Evolutionary conservation across 2,797 vertebrate genomes (phyloP), one percentile per base, ranked within the genome.

Genomic region (Pantherophis alleghaniensis): DNA sequence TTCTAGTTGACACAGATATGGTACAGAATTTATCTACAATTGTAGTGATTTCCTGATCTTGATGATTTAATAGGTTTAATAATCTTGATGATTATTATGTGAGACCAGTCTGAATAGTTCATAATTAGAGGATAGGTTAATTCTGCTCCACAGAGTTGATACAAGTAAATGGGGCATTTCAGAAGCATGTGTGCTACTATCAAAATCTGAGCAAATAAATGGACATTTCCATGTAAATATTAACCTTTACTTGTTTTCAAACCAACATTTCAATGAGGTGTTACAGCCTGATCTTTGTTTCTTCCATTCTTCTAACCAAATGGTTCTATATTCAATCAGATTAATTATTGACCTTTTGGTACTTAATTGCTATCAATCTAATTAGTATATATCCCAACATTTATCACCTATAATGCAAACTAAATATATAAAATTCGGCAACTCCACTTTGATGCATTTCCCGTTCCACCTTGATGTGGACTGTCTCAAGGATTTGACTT

Each of bases 311-410:
- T 0, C 11, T 93, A 90, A 60, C 91, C 22, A 91, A 24, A 61
- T 74, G 91, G 93, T 13, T 2, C 59, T 16, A 28, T 59, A 12
- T 87, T 95, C 94, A 95, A 94, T 92, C 20, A 7, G 53, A 24
- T 83, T 90, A 92, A 95, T 4, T 79, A 56, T 63, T 24, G 92
- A 0, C 91, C 61, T 53, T 90, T 95, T 96, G 94, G 79, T 94
- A 7, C 87, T 90, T 51, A 60, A 20, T 93, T 92, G 92, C n/a
- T 87, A 79, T 42, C 7, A 12, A 74, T 93, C 56, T 60, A 5
- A 92, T 28, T 2, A 60, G 92, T 9, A 28, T 22, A 14, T 90
- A 91, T 87, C n/a, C 69, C 92, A 16, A 7, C 90, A 92, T 6
- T 69, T 59, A 94, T 95, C 94, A 63, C 92, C 10, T 0, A n/a